Conservation (phyloP, 2,888 invertebrate genomes). For the Hirtodrosophila alboralis region DNA sequence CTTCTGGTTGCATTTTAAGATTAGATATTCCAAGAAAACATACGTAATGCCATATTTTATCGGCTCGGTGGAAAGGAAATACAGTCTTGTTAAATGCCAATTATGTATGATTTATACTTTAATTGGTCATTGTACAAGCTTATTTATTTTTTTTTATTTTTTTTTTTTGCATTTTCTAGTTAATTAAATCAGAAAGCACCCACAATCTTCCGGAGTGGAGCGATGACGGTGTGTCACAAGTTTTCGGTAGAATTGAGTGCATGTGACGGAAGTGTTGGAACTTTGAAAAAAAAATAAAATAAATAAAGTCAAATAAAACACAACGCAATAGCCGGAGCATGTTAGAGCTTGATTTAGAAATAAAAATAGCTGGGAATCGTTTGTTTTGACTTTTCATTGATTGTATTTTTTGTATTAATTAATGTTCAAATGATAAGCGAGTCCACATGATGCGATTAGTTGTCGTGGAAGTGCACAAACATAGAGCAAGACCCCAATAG, state of each 20-base stretch:
- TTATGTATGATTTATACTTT: conserved; percentile 4
- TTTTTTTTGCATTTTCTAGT: background rate
- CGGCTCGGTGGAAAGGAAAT: too few relatives aligned
- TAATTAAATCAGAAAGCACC: conserved; percentile 22
- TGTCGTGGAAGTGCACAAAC: conserved; percentile 19
- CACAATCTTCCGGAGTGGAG: background rate
- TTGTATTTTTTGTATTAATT: conserved; percentile 22
- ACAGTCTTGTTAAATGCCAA: background rate
- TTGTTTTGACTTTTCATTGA: conserved; percentile 39
- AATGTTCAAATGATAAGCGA: conserved; percentile 42
- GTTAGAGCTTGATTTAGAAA: conserved; percentile 7
- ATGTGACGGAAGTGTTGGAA: conserved; percentile 25
- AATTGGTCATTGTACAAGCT: conserved; percentile 24
- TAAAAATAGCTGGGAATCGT: conserved; percentile 42
- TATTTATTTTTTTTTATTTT: background rate
- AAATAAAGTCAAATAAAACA: background rate
- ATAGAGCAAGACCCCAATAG: conserved; percentile 17
- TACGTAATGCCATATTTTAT: too few relatives aligned
- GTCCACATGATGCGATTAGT: conserved; percentile 15
- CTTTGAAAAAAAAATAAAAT: background rate
- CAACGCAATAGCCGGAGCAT: conserved; percentile 38
- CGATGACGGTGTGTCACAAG: too few relatives aligned
- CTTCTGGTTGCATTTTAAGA: too few relatives aligned
- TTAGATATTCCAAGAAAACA: too few relatives aligned
- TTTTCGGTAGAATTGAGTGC: conserved; percentile 10